Base-by-base conservation (phyloP, 2,888 invertebrate species). In the Drosophila macrothrix region DNA sequence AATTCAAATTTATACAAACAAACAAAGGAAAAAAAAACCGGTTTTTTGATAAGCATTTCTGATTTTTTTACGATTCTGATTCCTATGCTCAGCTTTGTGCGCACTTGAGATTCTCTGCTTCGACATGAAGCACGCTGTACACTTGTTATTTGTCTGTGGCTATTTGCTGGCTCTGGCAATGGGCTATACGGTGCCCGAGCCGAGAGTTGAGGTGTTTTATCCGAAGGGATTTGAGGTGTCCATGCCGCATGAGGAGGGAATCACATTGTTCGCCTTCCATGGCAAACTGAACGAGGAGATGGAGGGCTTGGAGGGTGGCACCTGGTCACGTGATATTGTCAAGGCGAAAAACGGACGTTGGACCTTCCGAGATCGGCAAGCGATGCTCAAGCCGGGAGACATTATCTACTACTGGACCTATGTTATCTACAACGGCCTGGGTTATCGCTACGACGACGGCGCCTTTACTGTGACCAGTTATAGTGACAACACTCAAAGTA, bases 381-480 rank as follows among this genome's bases (percentile, higher is more conserved):
- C 95, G 0, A 90, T 93, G 74, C 91, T 97, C 22, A 95, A 96
- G 84, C 73, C 90, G 4, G 96, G 96, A 2, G 97, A 97, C 88
- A 94, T 94, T 16, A 93, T 97, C 28, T 96, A 97, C 91, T 97
- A 96, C 91, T 97, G 97, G 97, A 95, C 96, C 0, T 96, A 96
- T 83, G 96, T 96, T 1, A 95, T 96, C 81, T 96, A 95, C 85
- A 94, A 95, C 73, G 96, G 96, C 0, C 92, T 96, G 46, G 96
- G 96, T 1, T 96, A 96, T 90, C 94, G 95, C 52, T 95, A 95
- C 80, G 92, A 93, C 29, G 84, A 93, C 76, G 93, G 92, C 25
- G 83, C 73, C 1, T 92, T 73, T 76, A 82, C 90, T 10, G 92
- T 92, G 1, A 74, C 64, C 4, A 70, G 79, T 6, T 92, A 86